Percentiles rank a stretch among this genome's conserved stretches.
phyloP scores from a whole-genome alignment of 2,888 invertebrate species.

The Euproctis similis region DNA sequence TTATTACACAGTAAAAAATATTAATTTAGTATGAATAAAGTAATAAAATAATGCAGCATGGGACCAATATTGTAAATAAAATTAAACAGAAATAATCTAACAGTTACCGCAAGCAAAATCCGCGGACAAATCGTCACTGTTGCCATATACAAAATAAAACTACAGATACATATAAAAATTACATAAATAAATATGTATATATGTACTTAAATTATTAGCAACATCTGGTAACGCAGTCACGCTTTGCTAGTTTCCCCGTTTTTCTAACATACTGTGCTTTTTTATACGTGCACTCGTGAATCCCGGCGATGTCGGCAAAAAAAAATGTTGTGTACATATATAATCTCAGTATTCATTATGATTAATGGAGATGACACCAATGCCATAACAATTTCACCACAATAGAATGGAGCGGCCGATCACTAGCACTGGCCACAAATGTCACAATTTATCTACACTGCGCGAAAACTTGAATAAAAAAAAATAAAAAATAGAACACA shows the following conservation, averaged over 20 bases:
- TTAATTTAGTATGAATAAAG: too few species aligned
- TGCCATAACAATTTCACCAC: constrained; percentile 10
- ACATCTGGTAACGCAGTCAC: not conserved
- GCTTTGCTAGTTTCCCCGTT: not conserved
- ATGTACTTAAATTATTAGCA: too few species aligned
- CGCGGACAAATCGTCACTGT: too few species aligned
- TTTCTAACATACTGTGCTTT: not conserved
- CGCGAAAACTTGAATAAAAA: constrained; percentile 3
- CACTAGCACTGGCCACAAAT: constrained; percentile 6
- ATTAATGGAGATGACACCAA: constrained; percentile 9
- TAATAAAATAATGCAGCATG: too few species aligned
- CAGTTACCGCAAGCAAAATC: too few species aligned
- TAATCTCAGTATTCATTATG: constrained; percentile 8
- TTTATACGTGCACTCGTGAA: not conserved
- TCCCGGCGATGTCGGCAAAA: constrained; percentile 1
- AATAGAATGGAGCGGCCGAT: constrained; percentile 8
- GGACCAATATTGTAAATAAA: too few species aligned
- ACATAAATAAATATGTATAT: too few species aligned
- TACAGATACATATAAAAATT: too few species aligned
- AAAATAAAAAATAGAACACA: too few species aligned
- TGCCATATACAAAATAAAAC: too few species aligned
- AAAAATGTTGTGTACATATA: constrained; percentile 2
- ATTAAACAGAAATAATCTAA: too few species aligned
- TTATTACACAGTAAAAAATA: too few species aligned
- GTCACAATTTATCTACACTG: not conserved